Percentiles rank a stretch among this genome's conserved stretches.
Conservation (phyloP, 1,140 invertebrate genomes). For the Plectrocnemia conspersa region DNA sequence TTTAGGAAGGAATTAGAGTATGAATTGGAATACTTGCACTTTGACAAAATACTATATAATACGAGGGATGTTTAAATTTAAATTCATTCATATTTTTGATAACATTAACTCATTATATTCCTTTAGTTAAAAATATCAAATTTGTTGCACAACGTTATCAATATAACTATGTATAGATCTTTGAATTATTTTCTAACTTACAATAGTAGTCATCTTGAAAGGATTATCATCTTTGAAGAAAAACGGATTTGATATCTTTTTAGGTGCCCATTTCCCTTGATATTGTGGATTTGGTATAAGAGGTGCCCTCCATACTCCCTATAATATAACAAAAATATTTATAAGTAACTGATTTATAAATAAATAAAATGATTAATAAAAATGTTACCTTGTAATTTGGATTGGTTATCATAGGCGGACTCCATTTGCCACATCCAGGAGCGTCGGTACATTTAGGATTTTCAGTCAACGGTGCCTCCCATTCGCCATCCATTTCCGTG, state of each 20-base stretch:
- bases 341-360: slow-evolving; percentile 1
- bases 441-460: slow-evolving; percentile 85
- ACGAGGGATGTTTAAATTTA: not conserved
- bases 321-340: no score
- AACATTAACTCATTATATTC: no score
- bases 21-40: no score
- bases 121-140: no score
- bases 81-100: not conserved
- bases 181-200: no score
- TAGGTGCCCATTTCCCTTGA: slow-evolving; percentile 89
- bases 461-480: slow-evolving; percentile 90
- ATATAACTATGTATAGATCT: no score
- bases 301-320: slow-evolving; percentile 85
- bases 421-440: slow-evolving; percentile 90
- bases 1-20: no score
- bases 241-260: slow-evolving; percentile 82
- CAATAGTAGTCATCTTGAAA: slow-evolving; percentile 88
- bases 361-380: slow-evolving; percentile 13
- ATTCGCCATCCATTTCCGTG: slow-evolving; percentile 96
- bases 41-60: no score
- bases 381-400: slow-evolving; percentile 73
- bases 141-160: no score
- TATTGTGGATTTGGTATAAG: slow-evolving; percentile 93
- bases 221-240: slow-evolving; percentile 90
- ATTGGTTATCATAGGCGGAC: slow-evolving; percentile 80